Conservation (phyloP, 1,140 invertebrate species). For the Epicauta chinensis region DNA sequence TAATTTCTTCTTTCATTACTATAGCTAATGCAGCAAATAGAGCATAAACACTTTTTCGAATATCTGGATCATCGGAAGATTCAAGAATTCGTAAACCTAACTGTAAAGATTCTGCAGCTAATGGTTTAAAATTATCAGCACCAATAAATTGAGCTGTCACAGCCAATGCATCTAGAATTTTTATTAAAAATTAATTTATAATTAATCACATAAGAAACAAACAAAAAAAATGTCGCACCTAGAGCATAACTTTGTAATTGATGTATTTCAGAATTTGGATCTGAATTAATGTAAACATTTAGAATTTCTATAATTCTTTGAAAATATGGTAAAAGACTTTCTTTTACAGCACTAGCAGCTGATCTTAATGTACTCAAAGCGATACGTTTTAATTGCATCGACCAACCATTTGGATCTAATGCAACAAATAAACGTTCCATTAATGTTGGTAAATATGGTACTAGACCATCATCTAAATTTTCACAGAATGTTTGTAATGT, state of each 20-base stretch:
- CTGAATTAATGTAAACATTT: constrained; percentile 49
- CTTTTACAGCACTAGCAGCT: constrained; percentile 63
- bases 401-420: constrained; percentile 49
- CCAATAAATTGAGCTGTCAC: constrained; percentile 65
- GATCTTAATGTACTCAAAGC: constrained; percentile 64
- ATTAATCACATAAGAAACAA: too few relatives aligned
- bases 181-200: too few relatives aligned
- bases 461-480: constrained; percentile 63
- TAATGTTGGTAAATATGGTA: constrained; percentile 64
- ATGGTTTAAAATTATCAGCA: constrained; percentile 56
- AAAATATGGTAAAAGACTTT: constrained; percentile 68
- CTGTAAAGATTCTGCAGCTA: constrained; percentile 59
- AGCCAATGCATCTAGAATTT: constrained; percentile 62
- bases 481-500: constrained; percentile 76
- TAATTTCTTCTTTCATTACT: constrained; percentile 63
- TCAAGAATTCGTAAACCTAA: constrained; percentile 58
- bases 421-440: constrained; percentile 64
- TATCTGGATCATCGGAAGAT: constrained; percentile 64
- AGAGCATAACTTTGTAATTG: constrained; percentile 62
- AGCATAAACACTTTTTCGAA: constrained; percentile 63
- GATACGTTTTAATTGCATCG: constrained; percentile 56
- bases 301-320: constrained; percentile 58
- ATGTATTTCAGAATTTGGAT: constrained; percentile 33
- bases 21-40: constrained; percentile 63
- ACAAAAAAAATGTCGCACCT: too few relatives aligned